A percentile compares a stretch with the other conserved stretches of the same genome.
Evolutionary conservation across 2,113 vertebrate genomes (phyloP).

Genomic region (Henicopernis longicauda): DNA sequence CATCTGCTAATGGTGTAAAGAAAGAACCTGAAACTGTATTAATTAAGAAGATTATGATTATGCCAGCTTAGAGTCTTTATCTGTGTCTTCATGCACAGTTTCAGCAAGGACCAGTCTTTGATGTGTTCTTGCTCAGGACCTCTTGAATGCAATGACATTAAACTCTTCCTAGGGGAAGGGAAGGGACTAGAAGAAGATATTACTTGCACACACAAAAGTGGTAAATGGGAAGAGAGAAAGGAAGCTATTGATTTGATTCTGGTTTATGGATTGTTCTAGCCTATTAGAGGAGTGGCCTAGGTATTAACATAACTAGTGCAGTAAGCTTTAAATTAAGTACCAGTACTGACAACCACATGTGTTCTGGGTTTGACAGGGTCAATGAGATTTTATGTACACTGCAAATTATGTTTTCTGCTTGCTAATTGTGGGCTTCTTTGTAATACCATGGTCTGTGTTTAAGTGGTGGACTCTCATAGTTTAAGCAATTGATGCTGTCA

Average conservation of each 20-base stretch:
- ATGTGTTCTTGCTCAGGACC: background rate
- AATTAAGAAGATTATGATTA: conserved; percentile 44
- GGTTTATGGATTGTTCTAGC: background rate
- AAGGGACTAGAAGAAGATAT: background rate
- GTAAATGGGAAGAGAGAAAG: background rate
- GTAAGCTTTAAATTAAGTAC: background rate
- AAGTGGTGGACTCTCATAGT: background rate
- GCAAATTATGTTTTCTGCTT: background rate
- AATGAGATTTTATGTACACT: background rate
- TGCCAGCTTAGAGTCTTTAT: background rate
- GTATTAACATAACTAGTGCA: background rate
- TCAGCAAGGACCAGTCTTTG: background rate
- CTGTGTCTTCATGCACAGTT: background rate
- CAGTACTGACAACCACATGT: rapidly evolving
- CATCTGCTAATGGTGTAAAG: conserved; percentile 61
- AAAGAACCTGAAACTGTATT: conserved; percentile 43
- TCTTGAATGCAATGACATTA: background rate
- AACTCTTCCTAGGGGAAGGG: background rate
- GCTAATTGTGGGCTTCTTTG: background rate
- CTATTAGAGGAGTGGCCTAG: background rate
- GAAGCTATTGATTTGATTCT: background rate
- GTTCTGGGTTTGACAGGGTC: background rate
- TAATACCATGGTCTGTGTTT: background rate
- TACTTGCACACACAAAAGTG: background rate
- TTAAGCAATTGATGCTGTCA: background rate